Evolutionary conservation across 1,140 invertebrate genomes (phyloP), one percentile per base, ranked within the genome.

Genomic region (Cepaea nemoralis): DNA sequence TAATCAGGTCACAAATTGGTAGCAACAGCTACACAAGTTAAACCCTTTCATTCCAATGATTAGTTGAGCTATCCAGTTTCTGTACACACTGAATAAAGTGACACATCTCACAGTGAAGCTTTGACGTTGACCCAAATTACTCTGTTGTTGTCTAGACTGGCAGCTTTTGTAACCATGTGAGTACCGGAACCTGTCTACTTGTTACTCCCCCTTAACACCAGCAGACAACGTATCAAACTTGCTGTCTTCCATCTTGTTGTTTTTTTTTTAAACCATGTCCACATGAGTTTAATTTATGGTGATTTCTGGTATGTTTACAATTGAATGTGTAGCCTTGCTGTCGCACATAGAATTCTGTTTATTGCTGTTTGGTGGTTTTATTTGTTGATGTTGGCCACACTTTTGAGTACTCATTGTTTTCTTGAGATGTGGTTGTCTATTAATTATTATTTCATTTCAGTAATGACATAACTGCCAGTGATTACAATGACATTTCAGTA

Each of bases 131-230:
- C 22, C 40, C 27, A 10, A 40, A 40, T 39, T 55, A 27, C 77
- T 77, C 22, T 85, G 78, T 77, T 78, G 80, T 45, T 71, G 59
- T 78, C 31, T 83, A 84, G 83, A 84, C 24, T 87, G 80, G 83
- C 82, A 80, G 80, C 82, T 39, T 85, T 84, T 82, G 74, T 85
- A 45, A 76, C 50, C 80, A 78, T 83, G 83, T 84, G 79, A 85
- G 82, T 87, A 83, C 55, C 39, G 71, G 22, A 55, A 19, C 19
- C 3, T 55, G 50, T 55, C 19, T 2, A 14, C 50, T n/a, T n/a
- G n/a, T n/a, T n/a, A n/a, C 50, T 55, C 1, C 50, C 42, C 19
- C 50, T 22, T 55, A 24, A 55, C 50, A 55, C 3, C 50, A 55
- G 50, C 19, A 3, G 22, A 22, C 5, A 55, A 22, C n/a, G 19